Evolutionary conservation across 2,113 vertebrate genomes (phyloP), one percentile per base, ranked within the genome.

Genomic region (Camarhynchus parvulus): DNA sequence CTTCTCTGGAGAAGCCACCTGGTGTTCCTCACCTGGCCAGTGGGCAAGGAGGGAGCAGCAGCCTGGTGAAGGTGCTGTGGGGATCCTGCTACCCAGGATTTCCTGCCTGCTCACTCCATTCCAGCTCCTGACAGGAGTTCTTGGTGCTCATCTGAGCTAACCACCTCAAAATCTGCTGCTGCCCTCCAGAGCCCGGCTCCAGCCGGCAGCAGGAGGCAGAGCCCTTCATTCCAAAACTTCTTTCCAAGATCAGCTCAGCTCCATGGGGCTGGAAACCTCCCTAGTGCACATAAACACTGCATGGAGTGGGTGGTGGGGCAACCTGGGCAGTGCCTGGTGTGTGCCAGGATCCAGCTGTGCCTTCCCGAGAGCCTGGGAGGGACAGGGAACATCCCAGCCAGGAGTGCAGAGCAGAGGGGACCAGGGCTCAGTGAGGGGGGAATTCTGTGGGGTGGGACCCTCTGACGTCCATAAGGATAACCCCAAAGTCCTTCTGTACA

Each of bases 261-360:
- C 4, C 4, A 1, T 7, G 61, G 39, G 70, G 55, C 72, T 90
- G 91, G 91, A 83, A 95, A 31, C 46, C 24, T 64, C 62, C 83
- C 91, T 15, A 19, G 49, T 1, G 53, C 33, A 3, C 7, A 0
- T 15, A 15, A 52, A 27, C 28, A 11, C 50, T 15, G 25, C 67
- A 3, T 4, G 33, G 50, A 68, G 52, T 0, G 31, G 39, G 17
- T 59, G 52, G 3, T 1, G 19, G 85, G 63, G 74, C 85, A 62
- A 52, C 85, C 66, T 67, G 41, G 55, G 37, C 9, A 0, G 33
- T 30, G 70, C 67, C 35, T 58, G 44, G 27, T 0, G 0, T 1
- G 2, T 63, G 66, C 74, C 68, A 33, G 72, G 63, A 69, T 13
- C 53, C 13, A 5, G 61, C 55, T 28, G 35, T 2, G 7, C 46